Conservation (phyloP, 2,888 invertebrate genomes). For the Drosophila yooni region DNA sequence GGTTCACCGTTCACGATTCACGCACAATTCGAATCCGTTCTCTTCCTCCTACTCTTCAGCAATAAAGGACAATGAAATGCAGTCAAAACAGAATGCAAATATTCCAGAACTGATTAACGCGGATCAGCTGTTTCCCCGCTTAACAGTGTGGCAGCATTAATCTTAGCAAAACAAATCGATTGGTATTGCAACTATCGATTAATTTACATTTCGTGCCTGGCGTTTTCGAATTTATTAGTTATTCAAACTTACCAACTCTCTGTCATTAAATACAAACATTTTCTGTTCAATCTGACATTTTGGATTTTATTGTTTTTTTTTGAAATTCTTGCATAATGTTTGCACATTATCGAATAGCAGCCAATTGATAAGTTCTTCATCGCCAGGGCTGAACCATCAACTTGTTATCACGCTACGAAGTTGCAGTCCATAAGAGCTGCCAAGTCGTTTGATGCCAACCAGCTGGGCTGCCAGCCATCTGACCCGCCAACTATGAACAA, state of each 20-base stretch:
- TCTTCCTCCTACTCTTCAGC: constrained; percentile 1
- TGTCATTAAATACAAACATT: not conserved
- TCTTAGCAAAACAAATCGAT: constrained; percentile 3
- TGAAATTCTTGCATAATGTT: not conserved
- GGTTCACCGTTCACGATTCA: not conserved
- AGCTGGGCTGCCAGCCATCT: constrained; percentile 11
- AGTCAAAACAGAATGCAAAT: constrained; percentile 27
- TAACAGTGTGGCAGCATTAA: constrained; percentile 1
- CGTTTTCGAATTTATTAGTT: not conserved
- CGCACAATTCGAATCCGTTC: not conserved
- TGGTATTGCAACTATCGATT: constrained; percentile 13
- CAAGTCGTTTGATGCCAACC: not conserved
- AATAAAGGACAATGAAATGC: constrained; percentile 25
- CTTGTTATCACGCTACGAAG: not conserved
- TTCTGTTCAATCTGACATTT: not conserved
- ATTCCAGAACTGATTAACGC: constrained; percentile 24
- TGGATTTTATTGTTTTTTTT: not conserved
- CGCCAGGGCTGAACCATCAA: not conserved
- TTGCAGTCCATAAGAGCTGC: not conserved
- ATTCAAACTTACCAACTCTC: not conserved
- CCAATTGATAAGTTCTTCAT: not conserved
- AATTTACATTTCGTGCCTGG: not conserved
- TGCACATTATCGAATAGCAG: constrained; percentile 2
- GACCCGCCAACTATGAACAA: constrained; percentile 42
- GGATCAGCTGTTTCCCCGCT: constrained; percentile 16